phyloP scores from a whole-genome alignment of 2,113 vertebrate species.

The Danionella cerebrum region DNA sequence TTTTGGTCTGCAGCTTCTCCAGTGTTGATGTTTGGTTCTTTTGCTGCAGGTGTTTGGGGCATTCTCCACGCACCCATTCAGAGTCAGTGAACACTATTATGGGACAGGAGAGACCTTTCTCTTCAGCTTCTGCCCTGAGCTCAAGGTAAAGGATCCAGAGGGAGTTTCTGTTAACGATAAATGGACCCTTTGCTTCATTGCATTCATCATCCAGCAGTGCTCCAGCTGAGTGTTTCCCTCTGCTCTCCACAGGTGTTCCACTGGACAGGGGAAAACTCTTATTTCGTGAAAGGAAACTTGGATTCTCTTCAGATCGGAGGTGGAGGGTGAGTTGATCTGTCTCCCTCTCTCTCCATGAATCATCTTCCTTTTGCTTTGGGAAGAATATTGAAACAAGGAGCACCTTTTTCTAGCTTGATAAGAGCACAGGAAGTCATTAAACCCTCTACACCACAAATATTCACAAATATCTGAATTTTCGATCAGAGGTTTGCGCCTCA shows the following conservation, averaged over 20 bases:
- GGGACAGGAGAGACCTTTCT: constrained; percentile 97
- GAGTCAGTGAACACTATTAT: constrained; percentile 91
- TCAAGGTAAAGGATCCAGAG: constrained; percentile 89
- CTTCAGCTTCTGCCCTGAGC: constrained; percentile 89
- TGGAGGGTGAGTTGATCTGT: constrained; percentile 75
- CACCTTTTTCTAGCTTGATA: too few relatives aligned
- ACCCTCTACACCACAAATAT: too few relatives aligned
- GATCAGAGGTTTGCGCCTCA: too few relatives aligned
- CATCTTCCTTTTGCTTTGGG: too few relatives aligned
- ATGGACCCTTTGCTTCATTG: too few relatives aligned
- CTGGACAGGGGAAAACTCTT: constrained; percentile 96
- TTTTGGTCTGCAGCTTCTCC: too few relatives aligned
- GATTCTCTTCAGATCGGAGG: constrained; percentile 92
- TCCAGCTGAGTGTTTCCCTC: background rate
- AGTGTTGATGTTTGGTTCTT: too few relatives aligned
- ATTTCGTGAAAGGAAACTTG: constrained; percentile 93
- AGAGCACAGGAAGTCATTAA: too few relatives aligned
- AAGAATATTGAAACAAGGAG: too few relatives aligned
- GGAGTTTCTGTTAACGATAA: too few relatives aligned
- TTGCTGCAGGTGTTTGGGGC: constrained; percentile 87
- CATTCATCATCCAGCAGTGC: too few relatives aligned
- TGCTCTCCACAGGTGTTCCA: constrained; percentile 74
- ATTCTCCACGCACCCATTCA: constrained; percentile 90
- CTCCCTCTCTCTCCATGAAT: background rate
- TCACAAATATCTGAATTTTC: too few relatives aligned